A percentile compares a stretch with the other conserved stretches of the same genome.
These are phyloP conservation scores for Xyrauchen texanus DNA, from an alignment of 2,113 vertebrate species.

Conservation along the genomic window DNA sequence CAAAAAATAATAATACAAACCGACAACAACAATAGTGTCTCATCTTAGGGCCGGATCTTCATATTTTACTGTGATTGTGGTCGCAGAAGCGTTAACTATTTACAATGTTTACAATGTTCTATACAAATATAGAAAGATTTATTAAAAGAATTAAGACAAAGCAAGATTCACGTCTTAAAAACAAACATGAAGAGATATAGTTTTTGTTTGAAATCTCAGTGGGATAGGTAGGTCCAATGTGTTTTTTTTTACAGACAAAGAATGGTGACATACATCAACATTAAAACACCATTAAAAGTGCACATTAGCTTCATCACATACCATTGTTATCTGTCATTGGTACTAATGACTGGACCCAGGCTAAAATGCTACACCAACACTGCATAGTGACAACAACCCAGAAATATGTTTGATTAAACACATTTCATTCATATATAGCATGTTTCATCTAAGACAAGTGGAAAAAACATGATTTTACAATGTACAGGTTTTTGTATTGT, in stretches of 20 bases:
- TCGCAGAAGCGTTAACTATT: conserved; percentile 76
- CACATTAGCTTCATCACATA: conserved; percentile 24
- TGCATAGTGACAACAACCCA: conserved; percentile 17
- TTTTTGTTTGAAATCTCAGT: conserved; percentile 60
- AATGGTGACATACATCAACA: conserved; percentile 23
- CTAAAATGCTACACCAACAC: not conserved
- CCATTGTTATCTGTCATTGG: conserved; percentile 30
- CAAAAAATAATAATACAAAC: conserved; percentile 47
- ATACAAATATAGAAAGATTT: conserved; percentile 77
- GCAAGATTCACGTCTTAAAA: conserved; percentile 60
- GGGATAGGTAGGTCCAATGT: conserved; percentile 47
- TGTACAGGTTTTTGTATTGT: not conserved
- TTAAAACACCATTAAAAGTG: conserved; percentile 27
- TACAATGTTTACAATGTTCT: conserved; percentile 78
- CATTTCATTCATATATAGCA: not conserved
- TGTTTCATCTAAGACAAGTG: conserved; percentile 3
- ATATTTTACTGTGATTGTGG: conserved; percentile 74
- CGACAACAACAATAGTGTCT: conserved; percentile 57
- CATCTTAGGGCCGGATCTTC: conserved; percentile 57
- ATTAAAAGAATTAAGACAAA: conserved; percentile 68
- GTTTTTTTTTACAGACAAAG: conserved; percentile 28
- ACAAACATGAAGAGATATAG: conserved; percentile 52
- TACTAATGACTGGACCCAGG: not conserved
- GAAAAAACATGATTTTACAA: not conserved
- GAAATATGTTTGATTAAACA: conserved; percentile 5